Evolutionary conservation across 1,140 invertebrate genomes (phyloP), one percentile per base, ranked within the genome.

Genomic region (Eubasilissa regina): DNA sequence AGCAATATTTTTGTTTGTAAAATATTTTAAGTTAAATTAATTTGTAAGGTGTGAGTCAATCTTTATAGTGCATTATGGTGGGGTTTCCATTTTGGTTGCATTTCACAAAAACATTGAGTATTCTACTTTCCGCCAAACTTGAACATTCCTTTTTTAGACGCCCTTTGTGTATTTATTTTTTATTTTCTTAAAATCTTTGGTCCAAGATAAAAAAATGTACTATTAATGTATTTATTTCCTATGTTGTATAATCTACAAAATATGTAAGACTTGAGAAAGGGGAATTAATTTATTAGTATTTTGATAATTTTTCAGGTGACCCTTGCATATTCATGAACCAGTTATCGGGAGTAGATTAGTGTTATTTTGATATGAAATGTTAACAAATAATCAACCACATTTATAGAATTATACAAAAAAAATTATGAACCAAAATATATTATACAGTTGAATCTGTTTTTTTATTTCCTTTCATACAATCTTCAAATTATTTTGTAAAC

Each of bases 401-500:
- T 64, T 9, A 64, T 64, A 13, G 35, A 44, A 25, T 64, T 64
- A 64, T 64, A 44, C 35, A 64, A 19, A 11, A 13, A 35, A 35
- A 35, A 35, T 70, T 68, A 68, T 19, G 8, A 25, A 66, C 15
- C 48, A 51, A 70, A 48, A 70, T 70, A 70, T 70, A 70, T 70
- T 70, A 48, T 51, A 47, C 66, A 70, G 66, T 70, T 70, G 17
- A 70, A 53, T 35, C 19, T 51, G 10, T 51, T 13, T 70, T 70
- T 70, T 19, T 11, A 25, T 70, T 70, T 21, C 4, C 0, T 25
- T 25, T 62, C 25, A 35, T 35, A 35, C 25, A 35, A 35, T 35
- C 25, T 35, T 35, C 25, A 35, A 35, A 35, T 35, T 35, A 6
- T 6, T 35, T 35, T 35, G 25, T 6, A 35, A 35, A 6, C 25